phyloP scores from a whole-genome alignment of 1,140 invertebrate species.

The Drosophila melanica region DNA sequence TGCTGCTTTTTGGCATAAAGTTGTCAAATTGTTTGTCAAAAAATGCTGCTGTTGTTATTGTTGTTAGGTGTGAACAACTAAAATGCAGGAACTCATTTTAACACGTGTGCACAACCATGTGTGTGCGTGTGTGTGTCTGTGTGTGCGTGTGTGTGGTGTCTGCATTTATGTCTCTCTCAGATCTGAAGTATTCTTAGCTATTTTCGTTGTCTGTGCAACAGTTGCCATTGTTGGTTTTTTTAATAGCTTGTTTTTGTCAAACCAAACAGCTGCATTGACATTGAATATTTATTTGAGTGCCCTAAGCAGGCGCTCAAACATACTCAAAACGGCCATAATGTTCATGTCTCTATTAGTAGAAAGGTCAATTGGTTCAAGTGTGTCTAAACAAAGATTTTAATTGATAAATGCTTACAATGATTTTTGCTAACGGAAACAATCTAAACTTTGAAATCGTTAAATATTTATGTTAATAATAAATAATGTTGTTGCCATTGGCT shows the following conservation, averaged over 20 bases:
- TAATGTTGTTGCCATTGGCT: no score
- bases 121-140: conserved; percentile 7
- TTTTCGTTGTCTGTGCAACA: conserved; percentile 47
- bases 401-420: background rate
- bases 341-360: conserved; percentile 3
- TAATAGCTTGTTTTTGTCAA: conserved; percentile 56
- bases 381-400: conserved; percentile 16
- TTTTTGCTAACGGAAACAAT: no score
- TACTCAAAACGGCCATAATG: background rate
- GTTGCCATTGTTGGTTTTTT: conserved; percentile 41
- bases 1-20: conserved; percentile 50
- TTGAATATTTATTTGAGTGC: conserved; percentile 51
- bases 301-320: background rate
- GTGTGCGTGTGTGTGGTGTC: conserved; percentile 1
- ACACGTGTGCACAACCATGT: conserved; percentile 36
- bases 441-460: no score
- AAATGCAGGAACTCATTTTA: conserved; percentile 64
- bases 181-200: conserved; percentile 14
- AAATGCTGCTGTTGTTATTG: conserved; percentile 29
- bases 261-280: conserved; percentile 77
- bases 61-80: conserved; percentile 63
- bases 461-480: no score
- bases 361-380: conserved; percentile 17
- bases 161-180: background rate
- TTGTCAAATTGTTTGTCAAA: conserved; percentile 54